A percentile compares a stretch with the other conserved stretches of the same genome.
Conservation (phyloP, 2,888 invertebrate species). For the Julus scandinavius region DNA sequence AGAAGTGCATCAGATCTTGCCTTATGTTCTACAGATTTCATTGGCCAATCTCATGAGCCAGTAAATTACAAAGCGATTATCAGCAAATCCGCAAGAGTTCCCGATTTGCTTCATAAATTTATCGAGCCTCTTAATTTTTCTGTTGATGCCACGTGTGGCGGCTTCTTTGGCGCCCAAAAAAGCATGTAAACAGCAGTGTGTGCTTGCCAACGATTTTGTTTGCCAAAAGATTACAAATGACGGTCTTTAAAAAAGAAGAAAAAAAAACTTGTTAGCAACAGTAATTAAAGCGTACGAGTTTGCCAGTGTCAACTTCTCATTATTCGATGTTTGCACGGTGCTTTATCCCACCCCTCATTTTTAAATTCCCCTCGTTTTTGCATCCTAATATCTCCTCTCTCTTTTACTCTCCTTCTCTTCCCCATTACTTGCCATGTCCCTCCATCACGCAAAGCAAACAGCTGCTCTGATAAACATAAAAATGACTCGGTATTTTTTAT, state of each 20-base stretch:
- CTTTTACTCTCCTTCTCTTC: constrained; percentile 14
- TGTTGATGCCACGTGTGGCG: constrained; percentile 26
- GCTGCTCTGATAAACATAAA: constrained; percentile 41
- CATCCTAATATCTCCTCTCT: constrained; percentile 30
- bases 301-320: constrained; percentile 52
- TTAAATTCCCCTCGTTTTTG: constrained; percentile 24
- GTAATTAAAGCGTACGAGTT: constrained; percentile 49
- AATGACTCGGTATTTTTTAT: background rate
- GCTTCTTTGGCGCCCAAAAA: constrained; percentile 33
- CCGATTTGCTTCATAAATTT: constrained; percentile 8
- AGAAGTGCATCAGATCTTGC: no score
- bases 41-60: background rate
- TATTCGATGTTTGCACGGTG: constrained; percentile 32
- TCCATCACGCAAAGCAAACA: constrained; percentile 11
- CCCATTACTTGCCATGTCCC: background rate
- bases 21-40: no score
- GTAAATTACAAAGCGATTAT: background rate
- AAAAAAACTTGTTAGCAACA: constrained; percentile 52
- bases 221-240: constrained; percentile 50
- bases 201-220: constrained; percentile 24
- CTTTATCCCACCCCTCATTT: constrained; percentile 36
- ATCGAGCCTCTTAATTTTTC: background rate
- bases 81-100: constrained; percentile 11
- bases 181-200: background rate
- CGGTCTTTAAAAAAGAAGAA: background rate